These are phyloP conservation scores for Alauda arvensis DNA, from an alignment of 2,797 vertebrate genomes.

Conservation along the genomic window DNA sequence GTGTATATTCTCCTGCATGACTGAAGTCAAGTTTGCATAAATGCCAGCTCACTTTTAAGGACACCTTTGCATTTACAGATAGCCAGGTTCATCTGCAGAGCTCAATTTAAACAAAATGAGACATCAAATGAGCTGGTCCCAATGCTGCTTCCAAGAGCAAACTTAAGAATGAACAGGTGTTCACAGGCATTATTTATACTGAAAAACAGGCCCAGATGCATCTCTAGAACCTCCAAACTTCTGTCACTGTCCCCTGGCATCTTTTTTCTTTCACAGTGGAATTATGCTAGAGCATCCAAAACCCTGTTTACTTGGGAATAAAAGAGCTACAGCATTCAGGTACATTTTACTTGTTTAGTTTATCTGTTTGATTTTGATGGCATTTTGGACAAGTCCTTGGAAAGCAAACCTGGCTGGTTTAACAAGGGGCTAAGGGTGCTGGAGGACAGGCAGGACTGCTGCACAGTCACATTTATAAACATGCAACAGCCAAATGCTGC, in stretches of 20 bases:
- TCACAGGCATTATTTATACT: background rate
- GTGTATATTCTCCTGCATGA: background rate
- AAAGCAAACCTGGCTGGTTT: background rate
- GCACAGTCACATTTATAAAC: background rate
- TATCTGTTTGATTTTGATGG: background rate
- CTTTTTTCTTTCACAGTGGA: background rate
- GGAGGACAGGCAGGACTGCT: background rate
- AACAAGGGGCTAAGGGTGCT: background rate
- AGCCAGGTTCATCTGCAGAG: background rate
- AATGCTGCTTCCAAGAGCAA: background rate
- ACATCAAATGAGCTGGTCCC: background rate
- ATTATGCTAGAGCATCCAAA: background rate
- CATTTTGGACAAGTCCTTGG: background rate
- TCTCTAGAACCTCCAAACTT: background rate
- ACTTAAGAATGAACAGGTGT: background rate
- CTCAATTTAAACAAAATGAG: background rate
- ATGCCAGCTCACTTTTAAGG: constrained; percentile 14
- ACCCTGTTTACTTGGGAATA: background rate
- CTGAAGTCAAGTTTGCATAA: background rate
- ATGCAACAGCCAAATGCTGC: background rate
- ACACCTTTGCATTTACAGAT: background rate
- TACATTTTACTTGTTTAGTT: background rate
- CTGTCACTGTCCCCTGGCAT: background rate
- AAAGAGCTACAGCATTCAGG: background rate
- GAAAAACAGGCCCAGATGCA: background rate